Conservation (phyloP, 2,113 vertebrate species). For the Cyanoramphus novaezelandiae region DNA sequence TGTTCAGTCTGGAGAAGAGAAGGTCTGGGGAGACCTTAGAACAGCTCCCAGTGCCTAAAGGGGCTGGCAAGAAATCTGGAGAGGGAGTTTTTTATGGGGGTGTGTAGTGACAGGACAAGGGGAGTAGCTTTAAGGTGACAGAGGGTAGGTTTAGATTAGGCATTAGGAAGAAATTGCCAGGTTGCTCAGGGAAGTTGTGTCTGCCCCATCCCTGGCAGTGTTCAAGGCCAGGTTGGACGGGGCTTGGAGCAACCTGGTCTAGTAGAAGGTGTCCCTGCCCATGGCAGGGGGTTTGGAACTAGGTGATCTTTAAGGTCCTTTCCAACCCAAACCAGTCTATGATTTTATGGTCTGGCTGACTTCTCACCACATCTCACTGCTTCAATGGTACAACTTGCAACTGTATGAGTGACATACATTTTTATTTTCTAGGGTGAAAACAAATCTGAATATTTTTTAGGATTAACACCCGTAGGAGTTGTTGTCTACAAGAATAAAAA, state of each 20-base stretch:
- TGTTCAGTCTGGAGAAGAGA: neutral
- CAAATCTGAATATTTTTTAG: conserved; percentile 90
- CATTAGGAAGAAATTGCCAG: neutral
- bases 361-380: neutral
- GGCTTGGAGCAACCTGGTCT: neutral
- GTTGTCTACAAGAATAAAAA: conserved; percentile 92
- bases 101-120: neutral
- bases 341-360: neutral
- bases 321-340: neutral
- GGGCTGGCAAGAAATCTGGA: neutral
- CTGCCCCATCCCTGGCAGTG: neutral
- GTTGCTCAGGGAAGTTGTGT: neutral
- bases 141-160: neutral
- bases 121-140: neutral
- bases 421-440: conserved; percentile 87
- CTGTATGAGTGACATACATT: neutral
- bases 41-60: neutral
- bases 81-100: neutral
- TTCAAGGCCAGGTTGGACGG: neutral
- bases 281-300: neutral
- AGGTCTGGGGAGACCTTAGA: neutral
- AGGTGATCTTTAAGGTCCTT: neutral
- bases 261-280: neutral
- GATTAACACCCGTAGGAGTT: conserved; percentile 87
- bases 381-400: neutral